Conservation (phyloP, 2,888 invertebrate genomes). For the Homarus gammarus region DNA sequence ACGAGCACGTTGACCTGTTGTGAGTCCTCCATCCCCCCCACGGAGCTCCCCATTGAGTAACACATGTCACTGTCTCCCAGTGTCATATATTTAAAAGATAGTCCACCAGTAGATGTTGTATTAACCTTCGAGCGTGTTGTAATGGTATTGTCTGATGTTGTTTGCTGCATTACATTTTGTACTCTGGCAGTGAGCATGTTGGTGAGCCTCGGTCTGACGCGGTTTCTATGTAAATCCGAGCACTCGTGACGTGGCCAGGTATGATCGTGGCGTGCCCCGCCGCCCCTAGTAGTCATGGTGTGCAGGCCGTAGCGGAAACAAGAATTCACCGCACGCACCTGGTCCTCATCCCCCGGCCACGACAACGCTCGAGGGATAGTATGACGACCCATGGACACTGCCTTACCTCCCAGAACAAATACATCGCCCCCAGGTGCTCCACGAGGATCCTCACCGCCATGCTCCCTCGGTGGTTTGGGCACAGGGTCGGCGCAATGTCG, state of each 20-base stretch:
- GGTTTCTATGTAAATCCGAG: no score
- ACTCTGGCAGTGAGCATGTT: no score
- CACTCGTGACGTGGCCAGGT: neutral
- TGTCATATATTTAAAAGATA: conserved; percentile 10
- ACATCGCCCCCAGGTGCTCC: conserved; percentile 8
- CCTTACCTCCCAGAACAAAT: conserved; percentile 40
- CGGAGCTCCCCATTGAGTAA: neutral
- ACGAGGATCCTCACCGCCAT: neutral
- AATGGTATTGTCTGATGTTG: no score
- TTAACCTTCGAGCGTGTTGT: neutral
- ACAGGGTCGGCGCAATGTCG: neutral
- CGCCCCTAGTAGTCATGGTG: neutral
- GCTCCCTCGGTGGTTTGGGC: neutral
- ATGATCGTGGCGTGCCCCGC: neutral
- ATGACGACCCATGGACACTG: conserved; percentile 21
- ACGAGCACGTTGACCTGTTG: neutral
- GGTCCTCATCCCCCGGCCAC: conserved; percentile 35
- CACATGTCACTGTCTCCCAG: neutral
- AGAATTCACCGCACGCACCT: neutral
- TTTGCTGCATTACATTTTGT: no score
- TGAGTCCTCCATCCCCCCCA: neutral
- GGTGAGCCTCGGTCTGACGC: no score
- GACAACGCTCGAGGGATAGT: conserved; percentile 17
- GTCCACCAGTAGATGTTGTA: neutral
- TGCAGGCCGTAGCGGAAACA: neutral